phyloP scores from a whole-genome alignment of 2,797 vertebrate genomes.

The Sebastes kiyomatsui region DNA sequence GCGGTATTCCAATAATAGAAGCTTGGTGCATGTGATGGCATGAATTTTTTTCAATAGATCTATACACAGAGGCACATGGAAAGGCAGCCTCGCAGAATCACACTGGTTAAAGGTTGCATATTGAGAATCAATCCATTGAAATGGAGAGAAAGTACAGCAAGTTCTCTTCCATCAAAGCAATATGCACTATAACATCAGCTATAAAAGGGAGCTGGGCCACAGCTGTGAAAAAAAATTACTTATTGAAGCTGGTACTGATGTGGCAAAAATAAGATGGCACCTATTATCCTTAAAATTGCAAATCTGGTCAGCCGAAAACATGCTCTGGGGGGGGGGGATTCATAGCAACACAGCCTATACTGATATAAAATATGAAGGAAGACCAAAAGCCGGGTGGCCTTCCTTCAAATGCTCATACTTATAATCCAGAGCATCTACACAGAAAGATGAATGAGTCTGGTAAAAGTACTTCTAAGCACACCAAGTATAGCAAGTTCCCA shows the following conservation, averaged over 20 bases:
- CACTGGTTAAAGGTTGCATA: constrained; percentile 9
- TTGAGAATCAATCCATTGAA: constrained; percentile 8
- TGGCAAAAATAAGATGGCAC: not conserved
- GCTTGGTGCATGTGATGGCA: not conserved
- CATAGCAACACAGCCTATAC: not conserved
- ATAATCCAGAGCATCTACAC: not conserved
- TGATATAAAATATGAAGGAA: not conserved
- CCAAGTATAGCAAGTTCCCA: not conserved
- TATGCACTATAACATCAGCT: not conserved
- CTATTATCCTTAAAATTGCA: not conserved
- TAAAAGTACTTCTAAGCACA: not conserved
- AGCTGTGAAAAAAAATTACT: not conserved
- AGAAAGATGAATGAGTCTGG: not conserved
- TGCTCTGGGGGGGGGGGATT: no score
- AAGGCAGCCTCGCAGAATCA: not conserved
- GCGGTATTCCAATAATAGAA: constrained; percentile 3
- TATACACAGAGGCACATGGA: not conserved
- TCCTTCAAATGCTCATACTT: not conserved
- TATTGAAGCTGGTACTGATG: not conserved
- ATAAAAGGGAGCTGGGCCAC: not conserved
- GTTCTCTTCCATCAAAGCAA: constrained; percentile 8
- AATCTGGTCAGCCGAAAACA: not conserved
- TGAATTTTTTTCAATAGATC: not conserved
- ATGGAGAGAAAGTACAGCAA: constrained; percentile 4
- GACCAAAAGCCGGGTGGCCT: not conserved